Evolutionary conservation across 1,140 invertebrate genomes (phyloP).

Genomic region (Magallana ariakensis): DNA sequence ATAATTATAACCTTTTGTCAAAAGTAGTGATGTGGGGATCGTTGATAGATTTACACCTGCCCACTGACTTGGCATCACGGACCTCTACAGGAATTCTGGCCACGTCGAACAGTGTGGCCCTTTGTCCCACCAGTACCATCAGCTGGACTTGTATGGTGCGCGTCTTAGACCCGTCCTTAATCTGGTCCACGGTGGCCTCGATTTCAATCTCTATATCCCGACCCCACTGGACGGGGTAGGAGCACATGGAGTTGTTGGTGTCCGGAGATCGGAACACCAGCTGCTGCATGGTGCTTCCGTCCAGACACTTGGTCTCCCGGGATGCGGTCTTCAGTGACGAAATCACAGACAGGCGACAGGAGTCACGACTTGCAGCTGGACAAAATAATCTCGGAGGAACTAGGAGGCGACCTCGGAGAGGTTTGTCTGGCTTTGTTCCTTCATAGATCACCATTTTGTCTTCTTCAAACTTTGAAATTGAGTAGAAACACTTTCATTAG

Average conservation of each 20-base stretch:
- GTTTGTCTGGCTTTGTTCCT: conserved; percentile 2
- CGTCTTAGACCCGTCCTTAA: conserved; percentile 54
- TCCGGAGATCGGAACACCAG: conserved; percentile 55
- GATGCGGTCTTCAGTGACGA: conserved; percentile 47
- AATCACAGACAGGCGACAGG: conserved; percentile 49
- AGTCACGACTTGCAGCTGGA: neutral
- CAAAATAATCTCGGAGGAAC: conserved; percentile 68
- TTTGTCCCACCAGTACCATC: neutral
- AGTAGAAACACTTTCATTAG: too few relatives aligned
- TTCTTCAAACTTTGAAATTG: neutral
- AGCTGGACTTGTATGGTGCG: conserved; percentile 49
- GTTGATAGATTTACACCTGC: conserved; percentile 69
- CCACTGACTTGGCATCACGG: conserved; percentile 60
- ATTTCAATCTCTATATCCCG: conserved; percentile 57
- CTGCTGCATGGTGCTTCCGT: conserved; percentile 57
- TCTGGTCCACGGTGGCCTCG: conserved; percentile 64
- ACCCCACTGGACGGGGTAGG: conserved; percentile 53
- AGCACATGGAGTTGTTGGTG: conserved; percentile 45
- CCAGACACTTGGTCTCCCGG: conserved; percentile 60
- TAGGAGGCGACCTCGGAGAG: neutral
- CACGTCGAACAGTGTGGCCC: neutral
- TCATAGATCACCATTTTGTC: conserved; percentile 24
- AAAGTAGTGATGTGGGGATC: conserved; percentile 75
- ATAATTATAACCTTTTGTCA: conserved; percentile 63
- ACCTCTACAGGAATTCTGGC: conserved; percentile 57